phyloP scores from a whole-genome alignment of 2,113 vertebrate genomes.

The Chamaetylas fuelleborni region DNA sequence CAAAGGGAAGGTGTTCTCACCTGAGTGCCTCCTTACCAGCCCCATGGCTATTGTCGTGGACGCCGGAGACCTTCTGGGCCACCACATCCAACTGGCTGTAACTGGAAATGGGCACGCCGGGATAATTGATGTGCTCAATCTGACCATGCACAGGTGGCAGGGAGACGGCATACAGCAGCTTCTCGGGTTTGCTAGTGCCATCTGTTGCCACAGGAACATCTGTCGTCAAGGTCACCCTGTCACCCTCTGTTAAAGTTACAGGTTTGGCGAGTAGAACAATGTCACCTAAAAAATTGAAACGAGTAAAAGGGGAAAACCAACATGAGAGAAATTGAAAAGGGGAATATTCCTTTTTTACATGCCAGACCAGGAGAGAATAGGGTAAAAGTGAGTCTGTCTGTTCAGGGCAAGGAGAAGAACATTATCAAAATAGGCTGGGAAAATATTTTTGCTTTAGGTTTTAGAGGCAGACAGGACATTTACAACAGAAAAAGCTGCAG shows the following conservation, averaged over 20 bases:
- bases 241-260: slow-evolving; percentile 88
- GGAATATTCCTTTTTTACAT: not conserved
- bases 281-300: slow-evolving; percentile 77
- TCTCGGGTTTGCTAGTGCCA: slow-evolving; percentile 83
- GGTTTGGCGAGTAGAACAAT: slow-evolving; percentile 84
- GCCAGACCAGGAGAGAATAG: not conserved
- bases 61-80: slow-evolving; percentile 82
- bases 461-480: not conserved
- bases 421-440: not conserved
- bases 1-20: slow-evolving; percentile 68
- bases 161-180: slow-evolving; percentile 86
- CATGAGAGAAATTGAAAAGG: not conserved
- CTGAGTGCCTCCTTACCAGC: slow-evolving; percentile 78
- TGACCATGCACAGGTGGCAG: slow-evolving; percentile 86
- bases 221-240: slow-evolving; percentile 91
- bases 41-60: slow-evolving; percentile 83
- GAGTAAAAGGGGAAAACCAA: slow-evolving; percentile 5
- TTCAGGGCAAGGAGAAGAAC: not conserved
- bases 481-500: slow-evolving; percentile 5
- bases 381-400: not conserved
- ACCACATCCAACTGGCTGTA: slow-evolving; percentile 90
- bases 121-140: slow-evolving; percentile 85
- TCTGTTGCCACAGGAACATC: slow-evolving; percentile 91
- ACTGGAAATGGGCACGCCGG: slow-evolving; percentile 77
- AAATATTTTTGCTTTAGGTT: slow-evolving; percentile 1